Conservation (phyloP, 1,140 invertebrate species). For the Drosophila seguyi region DNA sequence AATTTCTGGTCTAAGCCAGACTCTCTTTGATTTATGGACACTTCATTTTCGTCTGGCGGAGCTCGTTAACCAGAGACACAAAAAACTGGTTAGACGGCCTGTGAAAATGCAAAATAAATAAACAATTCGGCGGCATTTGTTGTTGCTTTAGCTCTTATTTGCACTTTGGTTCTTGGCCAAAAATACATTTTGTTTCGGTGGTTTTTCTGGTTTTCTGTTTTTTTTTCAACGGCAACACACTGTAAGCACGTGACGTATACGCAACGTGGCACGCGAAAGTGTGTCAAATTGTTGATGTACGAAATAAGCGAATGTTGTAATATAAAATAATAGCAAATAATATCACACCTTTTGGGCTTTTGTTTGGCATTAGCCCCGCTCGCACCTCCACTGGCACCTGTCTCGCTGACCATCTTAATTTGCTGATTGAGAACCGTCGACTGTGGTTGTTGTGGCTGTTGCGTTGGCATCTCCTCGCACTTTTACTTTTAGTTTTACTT, state of each 20-base stretch:
- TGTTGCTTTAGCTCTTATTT: conserved; percentile 5
- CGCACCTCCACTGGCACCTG: conserved; percentile 14
- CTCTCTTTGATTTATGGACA: conserved; percentile 38
- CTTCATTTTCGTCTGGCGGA: conserved; percentile 40
- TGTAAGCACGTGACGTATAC: conserved; percentile 68
- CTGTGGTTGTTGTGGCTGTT: conserved; percentile 17
- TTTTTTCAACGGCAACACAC: conserved; percentile 6
- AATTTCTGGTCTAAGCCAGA: conserved; percentile 18
- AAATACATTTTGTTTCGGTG: conserved; percentile 30
- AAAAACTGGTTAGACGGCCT: conserved; percentile 53
- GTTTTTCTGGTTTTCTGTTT: conserved; percentile 18
- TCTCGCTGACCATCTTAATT: conserved; percentile 27
- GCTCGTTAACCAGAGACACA: conserved; percentile 35
- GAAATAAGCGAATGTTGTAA: conserved; percentile 37
- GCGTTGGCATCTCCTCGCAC: conserved; percentile 45
- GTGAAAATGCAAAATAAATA: conserved; percentile 45
- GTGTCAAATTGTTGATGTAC: conserved; percentile 50
- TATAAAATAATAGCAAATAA: conserved; percentile 21
- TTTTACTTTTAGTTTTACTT: conserved; percentile 24
- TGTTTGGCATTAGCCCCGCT: conserved; percentile 38
- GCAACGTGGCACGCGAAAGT: conserved; percentile 66
- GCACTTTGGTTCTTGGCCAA: conserved; percentile 41
- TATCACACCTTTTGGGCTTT: conserved; percentile 60
- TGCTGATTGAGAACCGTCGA: not conserved
- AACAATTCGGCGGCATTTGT: conserved; percentile 31